Conservation (phyloP, 2,888 invertebrate genomes). For the Proisotoma minuta region DNA sequence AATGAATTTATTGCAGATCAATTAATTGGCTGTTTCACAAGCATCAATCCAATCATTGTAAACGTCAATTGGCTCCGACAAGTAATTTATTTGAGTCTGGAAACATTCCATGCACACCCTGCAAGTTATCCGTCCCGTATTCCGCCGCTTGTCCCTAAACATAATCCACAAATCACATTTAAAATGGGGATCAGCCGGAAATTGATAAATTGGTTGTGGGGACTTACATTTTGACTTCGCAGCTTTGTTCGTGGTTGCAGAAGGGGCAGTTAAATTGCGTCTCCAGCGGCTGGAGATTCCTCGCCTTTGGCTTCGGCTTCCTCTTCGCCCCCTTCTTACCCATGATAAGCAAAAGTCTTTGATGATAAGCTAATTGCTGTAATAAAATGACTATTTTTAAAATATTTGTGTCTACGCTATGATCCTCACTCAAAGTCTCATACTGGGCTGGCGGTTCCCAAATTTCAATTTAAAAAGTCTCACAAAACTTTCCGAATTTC, state of each 20-base stretch:
- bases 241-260: constrained; percentile 98
- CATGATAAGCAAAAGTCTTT: no score
- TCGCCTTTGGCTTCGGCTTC: constrained; percentile 92
- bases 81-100: constrained; percentile 89
- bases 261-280: constrained; percentile 98
- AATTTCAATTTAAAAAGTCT: no score
- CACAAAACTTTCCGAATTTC: no score
- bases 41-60: constrained; percentile 99
- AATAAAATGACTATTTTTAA: no score
- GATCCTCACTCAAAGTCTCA: no score
- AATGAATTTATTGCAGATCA: not conserved
- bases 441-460: no score
- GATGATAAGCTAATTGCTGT: no score
- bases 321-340: no score
- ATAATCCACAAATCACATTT: not conserved
- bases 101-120: constrained; percentile 93
- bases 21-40: constrained; percentile 80
- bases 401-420: no score
- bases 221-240: constrained; percentile 96
- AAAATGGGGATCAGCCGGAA: not conserved
- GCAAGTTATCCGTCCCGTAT: constrained; percentile 90
- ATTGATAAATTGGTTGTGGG: not conserved
- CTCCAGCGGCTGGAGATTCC: constrained; percentile 87
- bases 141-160: constrained; percentile 82
- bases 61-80: constrained; percentile 96